Conservation (phyloP, 2,888 invertebrate genomes). For the Acleris holmiana region DNA sequence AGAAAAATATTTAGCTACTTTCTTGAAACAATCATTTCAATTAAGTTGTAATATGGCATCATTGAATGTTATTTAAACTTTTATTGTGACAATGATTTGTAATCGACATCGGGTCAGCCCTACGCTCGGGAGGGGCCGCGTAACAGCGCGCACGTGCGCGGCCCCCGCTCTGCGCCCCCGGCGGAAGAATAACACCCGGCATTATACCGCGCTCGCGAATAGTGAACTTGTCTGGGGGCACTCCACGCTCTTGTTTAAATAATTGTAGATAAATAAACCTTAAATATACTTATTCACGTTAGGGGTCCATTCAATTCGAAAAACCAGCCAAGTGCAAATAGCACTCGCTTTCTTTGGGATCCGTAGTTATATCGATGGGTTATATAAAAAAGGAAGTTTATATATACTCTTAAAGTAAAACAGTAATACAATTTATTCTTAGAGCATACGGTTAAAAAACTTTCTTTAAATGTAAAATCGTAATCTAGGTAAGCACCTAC, state of each 20-base stretch:
- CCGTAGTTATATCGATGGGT: no score
- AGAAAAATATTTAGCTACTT: no score
- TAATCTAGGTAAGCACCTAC: no score
- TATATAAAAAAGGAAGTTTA: no score
- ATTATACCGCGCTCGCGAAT: constrained; percentile 68
- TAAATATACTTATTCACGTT: constrained; percentile 48
- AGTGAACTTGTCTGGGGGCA: constrained; percentile 56
- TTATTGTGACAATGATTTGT: constrained; percentile 17
- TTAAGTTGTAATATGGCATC: no score
- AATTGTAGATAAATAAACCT: constrained; percentile 78
- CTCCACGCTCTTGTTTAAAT: constrained; percentile 59
- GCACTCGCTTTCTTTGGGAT: no score
- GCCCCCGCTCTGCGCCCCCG: constrained; percentile 48
- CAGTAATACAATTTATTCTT: no score
- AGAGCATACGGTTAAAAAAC: no score
- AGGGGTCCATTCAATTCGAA: constrained; percentile 38
- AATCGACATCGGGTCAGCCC: constrained; percentile 70
- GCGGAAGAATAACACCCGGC: constrained; percentile 59
- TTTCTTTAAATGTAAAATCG: no score
- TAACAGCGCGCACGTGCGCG: constrained; percentile 75
- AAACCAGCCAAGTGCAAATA: background rate
- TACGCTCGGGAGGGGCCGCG: constrained; percentile 57
- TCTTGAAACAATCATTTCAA: no score
- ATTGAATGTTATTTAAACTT: background rate
- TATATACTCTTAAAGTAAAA: no score